Evolutionary conservation across 1,140 invertebrate genomes (phyloP), one percentile per base, ranked within the genome.

Genomic region (Drosophila sechellia): DNA sequence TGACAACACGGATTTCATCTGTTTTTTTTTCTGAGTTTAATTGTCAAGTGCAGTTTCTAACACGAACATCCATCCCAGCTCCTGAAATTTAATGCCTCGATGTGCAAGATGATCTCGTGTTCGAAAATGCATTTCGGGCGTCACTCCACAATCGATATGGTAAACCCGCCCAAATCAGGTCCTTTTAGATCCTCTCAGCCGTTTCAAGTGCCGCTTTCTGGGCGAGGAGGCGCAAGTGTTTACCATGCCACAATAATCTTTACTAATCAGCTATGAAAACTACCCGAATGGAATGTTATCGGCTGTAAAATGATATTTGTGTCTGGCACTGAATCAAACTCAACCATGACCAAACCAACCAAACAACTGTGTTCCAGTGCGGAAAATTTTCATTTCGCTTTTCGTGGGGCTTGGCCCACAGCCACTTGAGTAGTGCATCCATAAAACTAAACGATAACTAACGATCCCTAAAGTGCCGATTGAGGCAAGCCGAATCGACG

Each of bases 211-310:
- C 43, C 58, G 53, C 63, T 48, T 64, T 17, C 34, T 39, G 49
- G 34, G 53, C 50, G 42, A 31, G 25, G 42, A 69, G 63, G 77
- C 65, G 60, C 71, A 81, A 77, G 72, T 87, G 84, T 79, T 83
- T 87, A 77, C 79, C 76, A 77, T 87, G 72, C 72, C 61, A 57
- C 60, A 76, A 71, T 83, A 79, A 87, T 87, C 81, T 83, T 59
- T 77, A 89, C 84, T 87, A 87, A 87, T 87, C 84, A 83, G 64
- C 72, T 64, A 71, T 87, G 64, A 54, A 83, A 77, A 76, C 75
- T 64, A 52, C 43, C 48, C 59, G 55, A 53, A 11, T 3, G 42
- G n/a, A 48, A 57, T 61, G 42, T 59, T 75, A 63, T 64, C 42
- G 50, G 37, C 55, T 72, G 79, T 70, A 74, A 73, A 76, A 50